Evolutionary conservation across 2,888 invertebrate genomes (phyloP).

Genomic region (Morpho deidamia): DNA sequence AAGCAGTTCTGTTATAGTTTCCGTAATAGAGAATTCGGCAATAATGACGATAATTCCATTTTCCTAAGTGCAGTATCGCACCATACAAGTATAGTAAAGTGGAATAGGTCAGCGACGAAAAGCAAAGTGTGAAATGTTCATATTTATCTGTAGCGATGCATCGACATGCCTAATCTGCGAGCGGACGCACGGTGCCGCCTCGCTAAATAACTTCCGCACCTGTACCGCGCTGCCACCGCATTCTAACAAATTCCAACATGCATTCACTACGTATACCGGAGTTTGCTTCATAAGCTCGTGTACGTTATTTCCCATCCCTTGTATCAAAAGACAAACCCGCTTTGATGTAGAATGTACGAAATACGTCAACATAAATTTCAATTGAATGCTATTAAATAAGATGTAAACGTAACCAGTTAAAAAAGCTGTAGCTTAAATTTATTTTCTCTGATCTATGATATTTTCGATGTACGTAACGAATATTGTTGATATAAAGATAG

Average conservation of each 20-base stretch:
- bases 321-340: not conserved
- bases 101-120: too few species aligned
- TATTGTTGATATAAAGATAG: too few species aligned
- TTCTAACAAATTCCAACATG: slow-evolving; percentile 35
- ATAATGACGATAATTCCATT: too few species aligned
- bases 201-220: slow-evolving; percentile 62
- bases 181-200: slow-evolving; percentile 40
- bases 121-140: not conserved
- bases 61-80: too few species aligned
- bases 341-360: slow-evolving; percentile 2
- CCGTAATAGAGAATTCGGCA: too few species aligned
- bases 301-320: slow-evolving; percentile 6
- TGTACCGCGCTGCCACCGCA: slow-evolving; percentile 18
- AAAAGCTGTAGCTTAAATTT: too few species aligned
- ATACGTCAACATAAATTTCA: not conserved
- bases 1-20: too few species aligned
- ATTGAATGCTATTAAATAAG: too few species aligned
- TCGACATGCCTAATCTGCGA: slow-evolving; percentile 44
- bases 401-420: too few species aligned
- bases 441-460: too few species aligned
- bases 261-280: slow-evolving; percentile 9
- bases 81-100: too few species aligned
- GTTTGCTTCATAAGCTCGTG: slow-evolving; percentile 1
- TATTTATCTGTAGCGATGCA: slow-evolving; percentile 16
- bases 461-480: too few species aligned